Conservation (phyloP, 2,888 invertebrate species). For the Agrochola litura region DNA sequence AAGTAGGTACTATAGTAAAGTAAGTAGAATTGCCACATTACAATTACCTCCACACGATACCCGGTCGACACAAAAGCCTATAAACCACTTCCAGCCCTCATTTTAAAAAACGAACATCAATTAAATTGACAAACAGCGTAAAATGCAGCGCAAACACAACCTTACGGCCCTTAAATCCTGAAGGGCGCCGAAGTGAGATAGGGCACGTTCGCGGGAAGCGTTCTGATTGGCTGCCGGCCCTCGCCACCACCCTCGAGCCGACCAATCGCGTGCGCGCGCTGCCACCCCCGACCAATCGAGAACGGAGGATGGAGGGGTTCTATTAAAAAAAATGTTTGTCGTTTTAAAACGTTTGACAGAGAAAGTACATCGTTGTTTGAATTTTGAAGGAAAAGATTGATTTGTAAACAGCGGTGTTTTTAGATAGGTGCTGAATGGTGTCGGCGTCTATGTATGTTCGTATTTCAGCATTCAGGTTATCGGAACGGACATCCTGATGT, state of each 20-base stretch:
- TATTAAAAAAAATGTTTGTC: conserved; percentile 69
- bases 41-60: conserved; percentile 48
- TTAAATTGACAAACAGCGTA: conserved; percentile 87
- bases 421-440: conserved; percentile 22
- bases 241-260: conserved; percentile 73
- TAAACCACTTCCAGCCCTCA: conserved; percentile 69
- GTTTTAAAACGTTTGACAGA: conserved; percentile 65
- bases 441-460: conserved; percentile 24
- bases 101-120: conserved; percentile 84
- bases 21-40: conserved; percentile 25
- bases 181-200: conserved; percentile 84
- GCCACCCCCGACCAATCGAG: conserved; percentile 72
- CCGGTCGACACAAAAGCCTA: conserved; percentile 57
- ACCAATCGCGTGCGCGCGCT: conserved; percentile 75
- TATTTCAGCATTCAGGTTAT: conserved; percentile 25
- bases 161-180: conserved; percentile 81
- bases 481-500: conserved; percentile 30
- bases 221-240: conserved; percentile 76
- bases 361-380: conserved; percentile 62
- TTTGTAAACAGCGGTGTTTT: conserved; percentile 56
- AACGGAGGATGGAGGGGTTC: conserved; percentile 60
- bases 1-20: neutral
- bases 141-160: conserved; percentile 88
- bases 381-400: conserved; percentile 60
- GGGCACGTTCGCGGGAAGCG: conserved; percentile 79